A percentile compares a stretch with the other conserved stretches of the same genome.
These are phyloP conservation scores for Herpailurus yagouaroundi DNA, from an alignment of 2,113 vertebrate species.

Conservation along the genomic window DNA sequence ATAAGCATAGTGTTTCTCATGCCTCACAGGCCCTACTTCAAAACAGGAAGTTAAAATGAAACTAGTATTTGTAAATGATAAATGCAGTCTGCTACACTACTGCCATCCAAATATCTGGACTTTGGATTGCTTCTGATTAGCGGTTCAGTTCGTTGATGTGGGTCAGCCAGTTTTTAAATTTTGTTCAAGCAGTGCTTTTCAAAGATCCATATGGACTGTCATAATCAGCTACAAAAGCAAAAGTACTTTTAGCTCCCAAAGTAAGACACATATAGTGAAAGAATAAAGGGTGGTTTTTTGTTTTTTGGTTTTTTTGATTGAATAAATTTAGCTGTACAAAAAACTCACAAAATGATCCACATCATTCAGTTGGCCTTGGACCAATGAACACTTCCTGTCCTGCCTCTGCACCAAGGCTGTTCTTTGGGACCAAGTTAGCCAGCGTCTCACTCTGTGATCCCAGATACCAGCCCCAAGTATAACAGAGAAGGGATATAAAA, in stretches of 20 bases:
- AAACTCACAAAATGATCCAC: not conserved
- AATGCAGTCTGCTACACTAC: not conserved
- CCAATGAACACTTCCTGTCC: not conserved
- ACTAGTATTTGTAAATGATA: not conserved
- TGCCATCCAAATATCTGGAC: not conserved
- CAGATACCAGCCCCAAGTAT: not conserved
- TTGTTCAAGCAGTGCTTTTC: not conserved
- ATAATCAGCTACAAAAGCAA: not conserved
- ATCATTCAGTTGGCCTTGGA: not conserved
- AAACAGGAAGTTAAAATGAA: not conserved
- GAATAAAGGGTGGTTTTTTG: not conserved
- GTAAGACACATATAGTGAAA: not conserved
- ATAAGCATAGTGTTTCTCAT: not conserved
- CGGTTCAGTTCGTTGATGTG: not conserved
- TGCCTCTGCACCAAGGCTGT: not conserved
- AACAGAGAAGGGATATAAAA: not conserved
- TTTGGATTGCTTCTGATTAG: not conserved
- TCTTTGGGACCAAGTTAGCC: too few species aligned
- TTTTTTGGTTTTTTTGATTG: not conserved
- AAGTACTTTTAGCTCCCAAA: not conserved
- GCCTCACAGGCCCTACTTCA: not conserved
- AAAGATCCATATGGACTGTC: not conserved
- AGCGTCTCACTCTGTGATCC: not conserved
- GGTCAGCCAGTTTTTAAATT: not conserved
- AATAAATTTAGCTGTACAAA: not conserved